Base-by-base conservation (phyloP, 2,113 vertebrate species). In the Periophthalmodon schlosseri region DNA sequence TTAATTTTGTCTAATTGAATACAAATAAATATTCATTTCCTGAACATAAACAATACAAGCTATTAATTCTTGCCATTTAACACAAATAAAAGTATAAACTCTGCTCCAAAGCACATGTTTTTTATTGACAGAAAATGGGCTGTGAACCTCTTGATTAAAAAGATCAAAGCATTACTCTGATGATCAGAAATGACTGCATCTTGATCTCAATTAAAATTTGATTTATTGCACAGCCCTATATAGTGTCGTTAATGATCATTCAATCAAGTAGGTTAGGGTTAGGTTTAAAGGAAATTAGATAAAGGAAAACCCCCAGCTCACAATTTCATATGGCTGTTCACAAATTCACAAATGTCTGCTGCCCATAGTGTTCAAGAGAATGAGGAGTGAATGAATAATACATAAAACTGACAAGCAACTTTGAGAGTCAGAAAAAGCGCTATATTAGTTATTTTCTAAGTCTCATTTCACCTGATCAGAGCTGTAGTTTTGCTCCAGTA, bases 401-500 rank as follows among this genome's bases (percentile, higher is more conserved):
- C 49, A 52, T 52, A 18, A 52, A 20, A 52, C 18, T 52, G 16
- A 52, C 49, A 21, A 52, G 16, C 49, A 52, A 18, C 49, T 50
- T 50, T 18, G 3, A 13, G 15, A 18, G 49, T 52, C 0, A 18
- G 16, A 52, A 18, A 52, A 56, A 21, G 52, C 16, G 7, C 9
- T 10, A n/a, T 54, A 21, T 2, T n/a, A 39, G 7, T n/a, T 56
- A 56, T 21, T 56, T 54, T 20, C 16, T 54, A 14, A 47, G 13
- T 60, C 15, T 46, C 63, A 52, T 16, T 58, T 47, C 57, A 50
- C 72, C 20, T 39, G 7, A 71, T 73, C 58, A 72, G 24, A 54
- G 57, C 10, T 49, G 44, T 72, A 36, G 10, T 65, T 20, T 68
- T 16, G 65, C 13, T 74, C 15, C 9, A 28, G 49, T 68, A 44